Conservation (phyloP, 2,888 invertebrate genomes). For the Formica aserva region DNA sequence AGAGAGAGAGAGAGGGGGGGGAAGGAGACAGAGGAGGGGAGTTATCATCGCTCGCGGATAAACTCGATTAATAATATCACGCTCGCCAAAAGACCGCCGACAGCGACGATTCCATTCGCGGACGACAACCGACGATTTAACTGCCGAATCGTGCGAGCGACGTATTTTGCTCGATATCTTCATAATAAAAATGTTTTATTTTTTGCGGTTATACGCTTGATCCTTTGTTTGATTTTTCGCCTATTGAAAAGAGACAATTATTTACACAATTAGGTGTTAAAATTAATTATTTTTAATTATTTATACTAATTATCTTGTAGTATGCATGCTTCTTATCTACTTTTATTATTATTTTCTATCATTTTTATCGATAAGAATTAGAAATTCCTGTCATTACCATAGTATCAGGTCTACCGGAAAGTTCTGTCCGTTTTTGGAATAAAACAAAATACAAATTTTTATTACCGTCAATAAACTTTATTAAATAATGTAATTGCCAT, state of each 20-base stretch:
- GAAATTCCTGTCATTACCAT: no score
- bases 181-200: neutral
- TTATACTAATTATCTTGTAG: neutral
- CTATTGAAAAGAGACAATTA: neutral
- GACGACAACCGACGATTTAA: neutral
- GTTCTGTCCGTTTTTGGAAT: no score
- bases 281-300: neutral
- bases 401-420: no score
- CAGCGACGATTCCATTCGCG: constrained; percentile 28
- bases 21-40: no score
- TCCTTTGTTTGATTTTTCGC: neutral
- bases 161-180: neutral
- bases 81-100: constrained; percentile 34
- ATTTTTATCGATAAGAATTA: neutral
- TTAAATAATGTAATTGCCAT: no score
- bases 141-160: constrained; percentile 2
- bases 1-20: no score
- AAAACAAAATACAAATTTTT: no score
- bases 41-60: neutral
- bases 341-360: neutral
- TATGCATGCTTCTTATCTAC: no score
- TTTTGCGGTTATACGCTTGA: neutral
- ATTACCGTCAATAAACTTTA: no score
- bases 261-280: neutral
- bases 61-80: constrained; percentile 8